phyloP scores from a whole-genome alignment of 2,797 vertebrate genomes.

The Sebastes taczanowskii region DNA sequence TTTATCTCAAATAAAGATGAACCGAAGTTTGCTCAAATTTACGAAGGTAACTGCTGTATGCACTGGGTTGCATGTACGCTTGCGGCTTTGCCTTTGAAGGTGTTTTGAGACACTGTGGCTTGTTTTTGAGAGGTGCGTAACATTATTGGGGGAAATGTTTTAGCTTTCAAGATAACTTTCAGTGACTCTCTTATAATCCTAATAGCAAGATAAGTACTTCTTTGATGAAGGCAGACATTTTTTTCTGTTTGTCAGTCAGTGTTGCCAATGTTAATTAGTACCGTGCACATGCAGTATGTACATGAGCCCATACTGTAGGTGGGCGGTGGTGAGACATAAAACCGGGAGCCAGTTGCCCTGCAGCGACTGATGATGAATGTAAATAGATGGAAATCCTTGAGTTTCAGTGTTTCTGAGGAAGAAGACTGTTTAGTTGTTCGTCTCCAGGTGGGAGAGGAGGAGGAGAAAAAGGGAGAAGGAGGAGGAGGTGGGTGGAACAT shows the following conservation, averaged over 20 bases:
- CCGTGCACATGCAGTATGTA: conserved; percentile 32
- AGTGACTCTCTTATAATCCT: not conserved
- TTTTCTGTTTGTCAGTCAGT: conserved; percentile 12
- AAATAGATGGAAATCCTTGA: conserved; percentile 71
- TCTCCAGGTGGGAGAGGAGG: conserved; percentile 63
- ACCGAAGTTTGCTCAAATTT: not conserved
- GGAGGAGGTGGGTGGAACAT: conserved; percentile 63
- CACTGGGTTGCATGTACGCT: not conserved
- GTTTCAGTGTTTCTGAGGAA: conserved; percentile 59
- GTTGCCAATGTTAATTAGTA: conserved; percentile 54
- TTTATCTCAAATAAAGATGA: not conserved
- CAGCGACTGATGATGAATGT: conserved; percentile 57
- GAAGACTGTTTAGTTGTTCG: conserved; percentile 43
- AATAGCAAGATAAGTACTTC: not conserved
- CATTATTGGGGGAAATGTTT: not conserved
- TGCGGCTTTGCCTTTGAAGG: not conserved
- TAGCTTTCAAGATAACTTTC: not conserved
- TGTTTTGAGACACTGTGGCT: not conserved
- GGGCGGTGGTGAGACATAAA: conserved; percentile 61
- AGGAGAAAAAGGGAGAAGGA: not conserved
- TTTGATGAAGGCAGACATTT: not conserved
- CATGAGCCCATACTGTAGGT: conserved; percentile 71
- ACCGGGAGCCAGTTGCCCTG: conserved; percentile 52
- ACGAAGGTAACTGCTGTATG: not conserved
- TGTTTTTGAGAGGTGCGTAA: not conserved